Evolutionary conservation across 1,140 invertebrate genomes (phyloP).

Genomic region (Carcinoscorpius rotundicauda): DNA sequence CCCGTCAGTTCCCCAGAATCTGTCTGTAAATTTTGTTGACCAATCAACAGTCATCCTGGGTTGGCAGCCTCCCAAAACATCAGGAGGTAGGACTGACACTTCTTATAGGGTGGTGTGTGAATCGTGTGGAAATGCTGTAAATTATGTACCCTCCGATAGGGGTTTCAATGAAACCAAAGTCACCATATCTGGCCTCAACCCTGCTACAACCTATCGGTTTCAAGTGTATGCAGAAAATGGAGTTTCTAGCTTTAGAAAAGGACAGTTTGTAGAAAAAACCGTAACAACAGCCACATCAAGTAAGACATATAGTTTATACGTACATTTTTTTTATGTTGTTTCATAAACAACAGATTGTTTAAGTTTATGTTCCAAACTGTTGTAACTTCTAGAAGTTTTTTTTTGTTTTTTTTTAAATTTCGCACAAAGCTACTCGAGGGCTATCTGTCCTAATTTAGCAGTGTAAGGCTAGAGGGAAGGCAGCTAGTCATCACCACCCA

Average conservation of each 20-base stretch:
- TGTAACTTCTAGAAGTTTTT: too few relatives aligned
- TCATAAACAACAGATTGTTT: too few relatives aligned
- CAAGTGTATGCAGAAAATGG: constrained; percentile 78
- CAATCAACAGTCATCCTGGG: constrained; percentile 80
- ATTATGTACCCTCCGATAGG: constrained; percentile 54
- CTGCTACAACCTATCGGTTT: constrained; percentile 79
- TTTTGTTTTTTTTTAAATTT: too few relatives aligned
- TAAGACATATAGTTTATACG: too few relatives aligned
- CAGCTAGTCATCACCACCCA: too few relatives aligned
- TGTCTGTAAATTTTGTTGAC: constrained; percentile 75
- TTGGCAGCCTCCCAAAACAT: constrained; percentile 66
- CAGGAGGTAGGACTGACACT: constrained; percentile 65
- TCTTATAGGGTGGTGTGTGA: constrained; percentile 74
- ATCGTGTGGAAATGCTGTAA: constrained; percentile 56
- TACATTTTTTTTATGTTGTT: too few relatives aligned
- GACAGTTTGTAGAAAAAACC: constrained; percentile 55
- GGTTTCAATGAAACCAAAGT: constrained; percentile 83
- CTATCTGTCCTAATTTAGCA: too few relatives aligned
- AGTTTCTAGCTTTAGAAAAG: constrained; percentile 44
- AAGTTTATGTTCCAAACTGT: too few relatives aligned
- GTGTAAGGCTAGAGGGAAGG: too few relatives aligned
- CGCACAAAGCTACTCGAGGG: too few relatives aligned
- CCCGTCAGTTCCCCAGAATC: constrained; percentile 74
- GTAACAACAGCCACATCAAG: constrained; percentile 63
- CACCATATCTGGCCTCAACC: constrained; percentile 75